phyloP scores from a whole-genome alignment of 2,113 vertebrate species.

The Muntiacus reevesi region DNA sequence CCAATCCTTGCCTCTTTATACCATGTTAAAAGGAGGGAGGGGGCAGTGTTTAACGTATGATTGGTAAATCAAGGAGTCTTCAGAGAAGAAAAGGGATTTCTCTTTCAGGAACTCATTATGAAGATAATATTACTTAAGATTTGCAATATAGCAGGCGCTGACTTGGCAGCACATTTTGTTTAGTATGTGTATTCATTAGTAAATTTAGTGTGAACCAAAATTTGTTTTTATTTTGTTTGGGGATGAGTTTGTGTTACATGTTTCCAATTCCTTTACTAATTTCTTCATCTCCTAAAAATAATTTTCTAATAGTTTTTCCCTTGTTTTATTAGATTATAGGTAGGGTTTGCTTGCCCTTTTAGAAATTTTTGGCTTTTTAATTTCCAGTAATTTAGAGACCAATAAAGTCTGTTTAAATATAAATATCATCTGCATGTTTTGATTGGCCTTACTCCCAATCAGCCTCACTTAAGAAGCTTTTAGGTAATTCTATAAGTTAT shows the following conservation, averaged over 20 bases:
- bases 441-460: background rate
- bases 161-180: background rate
- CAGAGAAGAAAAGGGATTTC: background rate
- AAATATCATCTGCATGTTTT: background rate
- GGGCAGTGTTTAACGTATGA: background rate
- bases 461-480: background rate
- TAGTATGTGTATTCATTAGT: background rate
- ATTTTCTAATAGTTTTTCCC: background rate
- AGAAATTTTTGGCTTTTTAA: background rate
- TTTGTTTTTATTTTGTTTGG: background rate
- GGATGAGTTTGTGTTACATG: background rate
- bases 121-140: background rate
- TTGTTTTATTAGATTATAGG: background rate
- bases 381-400: background rate
- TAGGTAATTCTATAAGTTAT: background rate
- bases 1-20: background rate
- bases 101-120: conserved; percentile 17
- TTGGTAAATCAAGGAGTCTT: background rate
- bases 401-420: background rate
- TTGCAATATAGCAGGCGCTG: background rate
- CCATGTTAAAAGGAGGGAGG: background rate
- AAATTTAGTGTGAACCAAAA: background rate
- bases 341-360: background rate
- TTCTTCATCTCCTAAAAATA: background rate
- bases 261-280: background rate